Base-by-base conservation (phyloP, 2,113 vertebrate species). In the Ptyas mucosa region DNA sequence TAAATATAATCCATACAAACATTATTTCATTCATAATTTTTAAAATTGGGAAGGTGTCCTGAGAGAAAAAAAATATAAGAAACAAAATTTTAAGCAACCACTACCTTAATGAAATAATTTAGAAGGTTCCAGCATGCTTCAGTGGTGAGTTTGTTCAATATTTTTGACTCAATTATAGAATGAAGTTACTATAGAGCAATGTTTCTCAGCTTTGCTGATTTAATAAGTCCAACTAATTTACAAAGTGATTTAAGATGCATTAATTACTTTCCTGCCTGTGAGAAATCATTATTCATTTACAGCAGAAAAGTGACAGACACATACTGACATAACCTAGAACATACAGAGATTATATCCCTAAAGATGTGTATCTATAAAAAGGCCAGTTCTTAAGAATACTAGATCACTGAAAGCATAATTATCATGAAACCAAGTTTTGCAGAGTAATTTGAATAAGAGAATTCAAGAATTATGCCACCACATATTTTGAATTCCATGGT, bases 381-480 rank as follows among this genome's bases (percentile, higher is more conserved):
- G 4, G 58, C 20, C 39, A 64, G 9, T 14, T n/a, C 20, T 9
- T 14, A 55, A 51, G 15, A 46, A 85, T 8, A 57, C 2, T 49
- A 11, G 92, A 7, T 90, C 5, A 92, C 8, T 75, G 14, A 92
- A n/a, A 95, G 94, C 64, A 15, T 14, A 15, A 93, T 69, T 93
- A 3, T 5, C 43, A 89, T 20, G 89, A 0, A 69, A 89, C 23
- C 3, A 1, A 55, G 2, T 92, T n/a, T 26, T 88, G 89, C 34
- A 88, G 43, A 95, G 14, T 5, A 88, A 7, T 2, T 57, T 64
- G n/a, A 55, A 90, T 39, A 53, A 24, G 92, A 88, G 90, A 93
- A 75, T 34, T 2, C 75, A 93, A 51, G 87, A 3, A 90, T 57
- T 10, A 0, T 18, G 26, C 18, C 51, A 54, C 0, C 51, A 54